Evolutionary conservation across 2,888 invertebrate genomes (phyloP).

Genomic region (Cyclophora punctaria): DNA sequence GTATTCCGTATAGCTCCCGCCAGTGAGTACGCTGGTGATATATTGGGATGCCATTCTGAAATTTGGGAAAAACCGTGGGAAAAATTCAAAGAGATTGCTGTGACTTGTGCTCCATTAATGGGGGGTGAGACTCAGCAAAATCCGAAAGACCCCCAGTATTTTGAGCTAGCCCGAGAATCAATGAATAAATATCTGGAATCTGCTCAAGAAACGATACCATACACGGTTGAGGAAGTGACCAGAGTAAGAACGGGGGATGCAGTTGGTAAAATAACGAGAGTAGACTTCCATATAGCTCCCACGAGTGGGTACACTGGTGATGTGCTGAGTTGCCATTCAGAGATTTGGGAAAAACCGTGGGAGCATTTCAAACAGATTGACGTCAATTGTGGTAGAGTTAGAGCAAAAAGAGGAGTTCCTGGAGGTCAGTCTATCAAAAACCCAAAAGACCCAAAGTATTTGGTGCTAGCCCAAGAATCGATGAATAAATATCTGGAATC

Average conservation of each 20-base stretch:
- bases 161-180: conserved; percentile 21
- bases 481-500: conserved; percentile 18
- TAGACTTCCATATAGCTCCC: conserved; percentile 21
- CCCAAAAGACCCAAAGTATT: conserved; percentile 18
- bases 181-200: conserved; percentile 18
- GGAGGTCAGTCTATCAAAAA: conserved; percentile 23
- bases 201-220: conserved; percentile 2
- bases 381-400: conserved; percentile 15
- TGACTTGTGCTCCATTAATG: conserved; percentile 11
- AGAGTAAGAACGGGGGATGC: conserved; percentile 27
- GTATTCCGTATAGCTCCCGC: conserved; percentile 18
- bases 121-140: neutral
- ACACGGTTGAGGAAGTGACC: conserved; percentile 12
- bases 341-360: conserved; percentile 25
- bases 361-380: conserved; percentile 15
- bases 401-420: neutral
- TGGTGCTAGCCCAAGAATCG: conserved; percentile 21
- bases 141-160: conserved; percentile 20
- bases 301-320: conserved; percentile 2
- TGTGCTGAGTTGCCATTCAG: conserved; percentile 19
- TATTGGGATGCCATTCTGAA: conserved; percentile 20
- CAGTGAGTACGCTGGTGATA: conserved; percentile 2
- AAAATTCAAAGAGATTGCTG: conserved; percentile 16
- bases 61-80: conserved; percentile 25
- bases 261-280: conserved; percentile 19